phyloP scores from a whole-genome alignment of 2,797 vertebrate species.

The Megaceryle alcyon region DNA sequence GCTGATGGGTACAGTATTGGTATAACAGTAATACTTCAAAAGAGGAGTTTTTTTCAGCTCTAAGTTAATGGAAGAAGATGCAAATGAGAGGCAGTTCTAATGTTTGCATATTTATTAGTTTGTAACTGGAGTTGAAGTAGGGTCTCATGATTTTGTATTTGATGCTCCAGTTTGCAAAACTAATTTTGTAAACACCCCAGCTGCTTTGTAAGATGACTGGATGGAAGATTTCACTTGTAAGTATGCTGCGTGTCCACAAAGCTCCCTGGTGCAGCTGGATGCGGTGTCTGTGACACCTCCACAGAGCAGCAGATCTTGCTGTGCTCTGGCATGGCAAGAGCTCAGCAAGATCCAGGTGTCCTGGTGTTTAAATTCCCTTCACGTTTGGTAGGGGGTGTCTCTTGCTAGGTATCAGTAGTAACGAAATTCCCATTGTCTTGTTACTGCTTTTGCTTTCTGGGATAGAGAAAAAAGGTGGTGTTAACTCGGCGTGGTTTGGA shows the following conservation, averaged over 20 bases:
- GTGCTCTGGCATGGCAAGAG: not conserved
- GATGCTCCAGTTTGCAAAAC: not conserved
- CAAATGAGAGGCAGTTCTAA: not conserved
- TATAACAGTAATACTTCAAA: not conserved
- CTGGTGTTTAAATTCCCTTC: not conserved
- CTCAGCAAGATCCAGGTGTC: not conserved
- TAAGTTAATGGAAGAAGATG: not conserved
- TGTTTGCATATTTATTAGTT: fast-evolving
- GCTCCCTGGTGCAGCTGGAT: not conserved
- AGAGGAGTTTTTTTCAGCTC: not conserved
- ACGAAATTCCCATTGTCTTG: not conserved
- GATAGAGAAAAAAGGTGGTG: not conserved
- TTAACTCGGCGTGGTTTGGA: not conserved
- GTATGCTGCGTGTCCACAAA: not conserved
- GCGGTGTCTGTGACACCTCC: not conserved
- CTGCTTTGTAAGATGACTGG: not conserved
- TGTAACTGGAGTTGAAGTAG: not conserved
- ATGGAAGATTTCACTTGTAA: not conserved
- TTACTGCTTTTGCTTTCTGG: not conserved
- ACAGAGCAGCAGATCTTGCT: not conserved
- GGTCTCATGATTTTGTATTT: not conserved
- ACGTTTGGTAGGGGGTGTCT: not conserved
- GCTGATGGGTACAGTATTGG: not conserved
- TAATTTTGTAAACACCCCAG: not conserved
- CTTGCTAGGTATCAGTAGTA: not conserved